These are phyloP conservation scores for Melanocharis versteri DNA, from an alignment of 2,113 vertebrate species.

Conservation along the genomic window DNA sequence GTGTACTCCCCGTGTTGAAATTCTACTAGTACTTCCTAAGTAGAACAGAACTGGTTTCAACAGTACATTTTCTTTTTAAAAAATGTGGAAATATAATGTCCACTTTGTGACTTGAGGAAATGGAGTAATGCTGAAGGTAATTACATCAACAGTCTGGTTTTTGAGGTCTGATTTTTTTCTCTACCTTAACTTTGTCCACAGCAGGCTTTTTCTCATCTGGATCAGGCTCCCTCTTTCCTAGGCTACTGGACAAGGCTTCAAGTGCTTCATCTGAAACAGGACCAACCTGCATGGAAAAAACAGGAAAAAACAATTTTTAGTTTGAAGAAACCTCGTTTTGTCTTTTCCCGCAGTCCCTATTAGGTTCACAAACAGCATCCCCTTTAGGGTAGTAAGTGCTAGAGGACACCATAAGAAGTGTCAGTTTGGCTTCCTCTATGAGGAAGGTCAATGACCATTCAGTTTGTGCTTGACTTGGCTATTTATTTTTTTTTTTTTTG, in stretches of 20 bases:
- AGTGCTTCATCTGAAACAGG: constrained; percentile 41
- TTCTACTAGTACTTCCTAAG: neutral
- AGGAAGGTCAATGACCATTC: neutral
- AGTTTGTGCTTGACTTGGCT: neutral
- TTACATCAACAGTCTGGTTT: neutral
- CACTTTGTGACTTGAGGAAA: neutral
- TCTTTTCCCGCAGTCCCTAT: neutral
- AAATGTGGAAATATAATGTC: neutral
- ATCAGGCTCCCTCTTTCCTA: constrained; percentile 59
- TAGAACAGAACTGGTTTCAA: neutral
- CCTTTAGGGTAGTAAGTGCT: neutral
- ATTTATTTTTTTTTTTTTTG: no score
- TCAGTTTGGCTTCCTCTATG: neutral
- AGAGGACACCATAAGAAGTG: neutral
- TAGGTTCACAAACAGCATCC: neutral
- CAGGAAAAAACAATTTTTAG: neutral
- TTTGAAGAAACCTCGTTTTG: neutral
- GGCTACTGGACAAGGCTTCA: constrained; percentile 69
- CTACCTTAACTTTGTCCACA: constrained; percentile 76
- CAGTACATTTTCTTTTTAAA: neutral
- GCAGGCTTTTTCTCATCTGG: constrained; percentile 60
- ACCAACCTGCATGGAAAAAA: constrained; percentile 35
- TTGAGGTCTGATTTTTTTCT: neutral
- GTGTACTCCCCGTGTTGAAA: neutral
- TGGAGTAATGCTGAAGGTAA: neutral